Base-by-base conservation (phyloP, 2,113 vertebrate genomes). In the Sarotherodon lohbergeri region DNA sequence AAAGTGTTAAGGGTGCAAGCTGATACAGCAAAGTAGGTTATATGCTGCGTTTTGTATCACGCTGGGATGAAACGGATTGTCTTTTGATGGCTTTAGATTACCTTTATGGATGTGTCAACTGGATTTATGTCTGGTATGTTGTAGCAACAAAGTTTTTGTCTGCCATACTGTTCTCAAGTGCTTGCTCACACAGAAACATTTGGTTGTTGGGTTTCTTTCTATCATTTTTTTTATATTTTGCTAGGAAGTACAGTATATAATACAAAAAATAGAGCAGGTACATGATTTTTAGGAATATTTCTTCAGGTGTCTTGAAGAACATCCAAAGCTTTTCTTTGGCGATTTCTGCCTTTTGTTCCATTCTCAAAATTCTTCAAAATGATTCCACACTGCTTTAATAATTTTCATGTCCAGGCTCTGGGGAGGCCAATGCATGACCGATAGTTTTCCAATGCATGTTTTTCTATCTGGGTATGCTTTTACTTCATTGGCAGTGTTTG, bases 1-100 rank as follows among this genome's bases (percentile, higher is more conserved):
- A 41, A 71, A 56, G 91, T 84, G 89, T 90, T 88, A 80, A 91
- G 78, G 78, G 82, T 81, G 86, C 78, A 89, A 92, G 61, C 71
- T 52, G 88, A 93, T 91, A 50, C 78, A 52, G 78, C 79, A 55
- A 55, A 86, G 86, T 32, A 61, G 43, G 81, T 88, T 83, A 93
- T 86, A 82, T 61, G 50, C 84, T 54, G 87, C 39, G 4, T 32
- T 48, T 80, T 76, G 87, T 88, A 24, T 89, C 91, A 76, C 3
- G 48, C 57, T 13, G 80, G 32, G 84, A 89, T 78, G 52, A 89
- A 86, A 61, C 71, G 32, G 66, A 68, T 89, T 84, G 86, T 80
- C 39, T 87, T 90, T 91, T 83, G 82, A 90, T 88, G 85, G 83
- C 86, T 88, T 78, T 55, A 86, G 46, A 71, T 88, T n/a, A 82